Evolutionary conservation across 1,140 invertebrate genomes (phyloP), one percentile per base, ranked within the genome.

Genomic region (Drosophila burlai): DNA sequence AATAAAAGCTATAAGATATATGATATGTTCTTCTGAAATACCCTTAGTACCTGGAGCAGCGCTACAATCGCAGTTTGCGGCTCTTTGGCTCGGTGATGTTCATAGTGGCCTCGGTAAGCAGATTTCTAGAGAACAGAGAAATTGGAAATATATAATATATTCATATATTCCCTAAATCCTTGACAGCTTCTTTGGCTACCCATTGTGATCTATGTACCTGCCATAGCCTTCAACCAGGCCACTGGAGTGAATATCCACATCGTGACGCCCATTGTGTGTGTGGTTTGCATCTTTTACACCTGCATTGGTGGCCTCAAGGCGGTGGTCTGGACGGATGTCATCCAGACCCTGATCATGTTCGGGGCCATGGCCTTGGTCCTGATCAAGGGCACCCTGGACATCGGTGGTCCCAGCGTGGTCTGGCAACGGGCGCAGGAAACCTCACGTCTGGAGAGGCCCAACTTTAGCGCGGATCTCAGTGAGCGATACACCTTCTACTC

Each of bases 241-340:
- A 98, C 97, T 8, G 97, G 97, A 34, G 94, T 98, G 1, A 96
- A 97, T 73, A 95, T 98, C 16, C 97, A 97, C 80, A 92, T 96
- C 16, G 96, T 97, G 2, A 97, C 97, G 4, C 95, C 97, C 3
- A 95, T 97, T 16, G 97, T 98, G 38, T 98, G 97, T 81, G 92
- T 97, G 10, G 96, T 98, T 16, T 98, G 97, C 93, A 98, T 98
- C 65, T 97, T 98, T 92, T 99, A 99, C 86, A 98, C 98, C 1
- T 96, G 97, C 66, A 95, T 98, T 84, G 98, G 98, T 72, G 98
- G 98, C 13, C 94, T 99, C 49, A 97, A 97, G 94, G 98, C 98
- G 7, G 98, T 99, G 1, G 96, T 99, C 16, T 98, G 97, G 97
- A 98, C 98, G 0, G 98, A 99, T 93, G 96, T 97, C 3, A 96